Evolutionary conservation across 2,113 vertebrate genomes (phyloP).

Genomic region (Mungos mungo): DNA sequence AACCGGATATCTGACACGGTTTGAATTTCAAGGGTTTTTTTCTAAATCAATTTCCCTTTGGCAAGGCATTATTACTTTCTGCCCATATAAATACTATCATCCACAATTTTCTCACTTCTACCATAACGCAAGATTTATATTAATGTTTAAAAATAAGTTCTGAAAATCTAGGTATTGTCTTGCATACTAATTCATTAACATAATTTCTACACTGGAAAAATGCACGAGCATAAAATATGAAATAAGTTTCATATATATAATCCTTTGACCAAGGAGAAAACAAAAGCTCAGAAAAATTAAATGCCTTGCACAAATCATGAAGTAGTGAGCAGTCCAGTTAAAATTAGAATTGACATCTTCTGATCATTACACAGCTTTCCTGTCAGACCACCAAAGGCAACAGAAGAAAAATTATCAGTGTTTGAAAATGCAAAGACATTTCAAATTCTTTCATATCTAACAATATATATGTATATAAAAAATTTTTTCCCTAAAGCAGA

Average conservation of each 20-base stretch:
- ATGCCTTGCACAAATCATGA: not conserved
- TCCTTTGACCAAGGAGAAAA: not conserved
- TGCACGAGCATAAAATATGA: not conserved
- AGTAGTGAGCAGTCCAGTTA: not conserved
- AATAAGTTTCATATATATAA: not conserved
- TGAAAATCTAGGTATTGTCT: not conserved
- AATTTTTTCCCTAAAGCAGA: not conserved
- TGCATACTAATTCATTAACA: not conserved
- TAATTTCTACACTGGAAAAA: not conserved
- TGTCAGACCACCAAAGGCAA: not conserved
- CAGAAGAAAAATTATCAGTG: not conserved
- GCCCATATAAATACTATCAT: not conserved
- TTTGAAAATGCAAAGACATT: not conserved
- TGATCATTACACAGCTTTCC: not conserved
- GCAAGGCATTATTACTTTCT: constrained; percentile 44
- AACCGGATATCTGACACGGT: not conserved
- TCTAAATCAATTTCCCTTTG: constrained; percentile 23
- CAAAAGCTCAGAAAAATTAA: not conserved
- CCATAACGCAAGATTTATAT: not conserved
- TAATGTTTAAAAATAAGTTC: constrained; percentile 42
- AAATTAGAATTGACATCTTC: not conserved
- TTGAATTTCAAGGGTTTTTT: constrained; percentile 46
- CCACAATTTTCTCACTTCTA: constrained; percentile 38
- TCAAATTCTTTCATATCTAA: constrained; percentile 8
- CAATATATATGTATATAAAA: not conserved